Base-by-base conservation (phyloP, 2,888 invertebrate species). In the Dermolepida albohirtum region DNA sequence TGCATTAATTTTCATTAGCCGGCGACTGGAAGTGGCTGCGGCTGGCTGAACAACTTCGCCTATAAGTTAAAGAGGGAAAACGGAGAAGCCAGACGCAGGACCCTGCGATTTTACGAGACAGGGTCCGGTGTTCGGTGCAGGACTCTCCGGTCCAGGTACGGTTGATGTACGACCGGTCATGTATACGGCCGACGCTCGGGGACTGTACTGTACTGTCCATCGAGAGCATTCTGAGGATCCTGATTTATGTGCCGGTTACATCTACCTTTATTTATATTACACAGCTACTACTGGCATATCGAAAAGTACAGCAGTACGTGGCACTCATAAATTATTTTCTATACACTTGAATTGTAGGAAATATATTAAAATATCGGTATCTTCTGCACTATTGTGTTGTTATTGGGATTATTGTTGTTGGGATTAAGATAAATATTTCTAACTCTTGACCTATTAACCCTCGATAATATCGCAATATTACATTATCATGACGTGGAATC, bases 1-100 rank as follows among this genome's bases (percentile, higher is more conserved):
- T 62, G 70, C 73, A 73, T 73, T 73, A 71, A 73, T 73, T 73
- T 73, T 73, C 73, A 73, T 73, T 72, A 73, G 70, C 50, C 43
- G 54, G 64, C 59, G 41, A 43, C 70, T 70, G 68, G 68, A 71
- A 73, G 68, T 73, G 73, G 69, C 73, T 71, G 67, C 64, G 16
- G 59, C 40, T n/a, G 54, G 16, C 10, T 43, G 59, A 47, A 69
- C 68, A 71, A 71, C 68, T 71, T 71, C 66, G 71, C 59, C 71
- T 69, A 71, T 71, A 71, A 71, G 67, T 71, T 71, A 68, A 47
- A 59, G 43, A 16, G 40, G 41, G 55, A 7, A 41, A 41, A 27
- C 43, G 27, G 43, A 22, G 57, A 14, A 57, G 43, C 17, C 57
- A 29, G 29, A 27, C 39, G 14, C 7, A 34, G 39, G 40, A 27